These are phyloP conservation scores for Drosophila bocki DNA, from an alignment of 1,140 invertebrate genomes.

Conservation along the genomic window DNA sequence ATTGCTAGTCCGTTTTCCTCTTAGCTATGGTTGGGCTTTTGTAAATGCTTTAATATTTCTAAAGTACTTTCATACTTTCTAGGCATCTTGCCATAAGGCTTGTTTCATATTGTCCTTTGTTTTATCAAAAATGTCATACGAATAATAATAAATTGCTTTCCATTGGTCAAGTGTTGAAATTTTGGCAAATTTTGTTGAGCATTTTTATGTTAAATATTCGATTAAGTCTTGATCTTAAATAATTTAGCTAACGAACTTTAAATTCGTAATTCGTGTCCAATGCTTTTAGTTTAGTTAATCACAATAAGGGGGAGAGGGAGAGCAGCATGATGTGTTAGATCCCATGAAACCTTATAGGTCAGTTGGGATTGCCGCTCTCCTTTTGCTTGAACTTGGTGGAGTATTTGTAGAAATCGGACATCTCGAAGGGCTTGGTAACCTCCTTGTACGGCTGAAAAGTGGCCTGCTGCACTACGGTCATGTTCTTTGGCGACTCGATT, in stretches of 20 bases:
- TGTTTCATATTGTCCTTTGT: slow-evolving; percentile 40
- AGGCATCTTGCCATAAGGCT: slow-evolving; percentile 40
- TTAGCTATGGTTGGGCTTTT: slow-evolving; percentile 18
- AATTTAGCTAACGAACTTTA: slow-evolving; percentile 33
- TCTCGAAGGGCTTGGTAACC: slow-evolving; percentile 97
- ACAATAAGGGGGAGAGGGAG: slow-evolving; percentile 22
- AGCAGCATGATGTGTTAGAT: slow-evolving; percentile 1
- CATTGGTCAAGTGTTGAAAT: slow-evolving; percentile 16
- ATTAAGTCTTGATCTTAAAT: slow-evolving; percentile 30
- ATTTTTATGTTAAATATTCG: slow-evolving; percentile 24
- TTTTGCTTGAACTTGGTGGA: slow-evolving; percentile 95
- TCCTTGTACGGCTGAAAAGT: slow-evolving; percentile 96
- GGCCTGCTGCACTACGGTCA: slow-evolving; percentile 93
- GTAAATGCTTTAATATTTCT: slow-evolving; percentile 32
- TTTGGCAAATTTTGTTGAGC: slow-evolving; percentile 33
- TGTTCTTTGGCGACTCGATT: slow-evolving; percentile 91
- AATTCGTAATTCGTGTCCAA: slow-evolving; percentile 26
- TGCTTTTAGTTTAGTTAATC: slow-evolving; percentile 51
- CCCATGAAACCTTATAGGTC: slow-evolving; percentile 44
- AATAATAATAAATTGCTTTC: slow-evolving; percentile 14
- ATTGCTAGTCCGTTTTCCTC: slow-evolving; percentile 38
- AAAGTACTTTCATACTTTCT: slow-evolving; percentile 52
- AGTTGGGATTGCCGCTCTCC: slow-evolving; percentile 67
- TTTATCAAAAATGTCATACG: slow-evolving; percentile 8
- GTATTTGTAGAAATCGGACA: slow-evolving; percentile 99